Conservation (phyloP, 2,888 invertebrate genomes). For the Litoditis marina region DNA sequence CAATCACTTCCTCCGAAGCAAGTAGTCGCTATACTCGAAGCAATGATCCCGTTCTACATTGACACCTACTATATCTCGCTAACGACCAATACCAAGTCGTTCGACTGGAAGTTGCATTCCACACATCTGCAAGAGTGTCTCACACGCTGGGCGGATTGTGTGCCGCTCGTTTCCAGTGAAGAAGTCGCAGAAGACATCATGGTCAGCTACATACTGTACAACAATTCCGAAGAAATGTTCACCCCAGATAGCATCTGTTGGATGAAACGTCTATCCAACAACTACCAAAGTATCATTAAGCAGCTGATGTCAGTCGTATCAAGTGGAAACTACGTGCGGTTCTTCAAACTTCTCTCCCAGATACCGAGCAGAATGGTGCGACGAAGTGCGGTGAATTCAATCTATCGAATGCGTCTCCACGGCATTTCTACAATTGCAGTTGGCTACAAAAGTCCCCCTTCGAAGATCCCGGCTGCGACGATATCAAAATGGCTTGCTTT, state of each 20-base stretch:
- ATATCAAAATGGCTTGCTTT: slow-evolving; percentile 5
- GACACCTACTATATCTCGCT: slow-evolving; percentile 27
- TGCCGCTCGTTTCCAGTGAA: slow-evolving; percentile 6
- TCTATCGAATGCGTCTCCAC: slow-evolving; percentile 15
- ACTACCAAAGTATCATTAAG: too few relatives aligned
- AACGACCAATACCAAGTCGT: slow-evolving; percentile 16
- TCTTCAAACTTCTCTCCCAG: slow-evolving; percentile 11
- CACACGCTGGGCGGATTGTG: slow-evolving; percentile 18
- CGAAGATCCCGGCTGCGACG: slow-evolving; percentile 1
- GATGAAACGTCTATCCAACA: too few relatives aligned
- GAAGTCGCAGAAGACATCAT: background rate
- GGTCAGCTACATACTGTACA: background rate
- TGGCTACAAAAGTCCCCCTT: slow-evolving; percentile 15
- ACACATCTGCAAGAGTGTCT: slow-evolving; percentile 44
- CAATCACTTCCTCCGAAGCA: slow-evolving; percentile 21
- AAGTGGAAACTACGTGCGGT: slow-evolving; percentile 21
- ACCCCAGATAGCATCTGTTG: too few relatives aligned
- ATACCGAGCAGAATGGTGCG: background rate
- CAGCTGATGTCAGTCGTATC: too few relatives aligned
- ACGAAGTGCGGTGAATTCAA: slow-evolving; percentile 15
- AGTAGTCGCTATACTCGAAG: slow-evolving; percentile 28
- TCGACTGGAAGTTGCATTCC: slow-evolving; percentile 35
- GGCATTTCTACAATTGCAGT: slow-evolving; percentile 21
- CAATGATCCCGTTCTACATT: slow-evolving; percentile 39
- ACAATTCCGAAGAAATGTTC: too few relatives aligned